phyloP scores from a whole-genome alignment of 2,797 vertebrate genomes.

The Karalla daura region DNA sequence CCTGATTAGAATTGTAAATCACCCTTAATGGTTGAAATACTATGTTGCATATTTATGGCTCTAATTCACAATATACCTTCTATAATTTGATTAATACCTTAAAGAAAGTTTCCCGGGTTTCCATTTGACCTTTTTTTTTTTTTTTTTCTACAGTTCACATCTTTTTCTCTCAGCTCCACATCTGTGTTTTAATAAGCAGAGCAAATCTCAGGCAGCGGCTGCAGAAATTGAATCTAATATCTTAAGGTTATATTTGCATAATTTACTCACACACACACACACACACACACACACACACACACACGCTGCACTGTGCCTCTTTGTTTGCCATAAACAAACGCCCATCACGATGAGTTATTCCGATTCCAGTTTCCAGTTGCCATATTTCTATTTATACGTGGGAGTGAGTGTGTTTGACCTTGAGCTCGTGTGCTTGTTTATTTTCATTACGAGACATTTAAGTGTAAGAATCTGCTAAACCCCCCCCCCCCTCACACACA shows the following conservation, averaged over 20 bases:
- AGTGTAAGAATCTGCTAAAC: too few relatives aligned
- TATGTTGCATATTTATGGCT: slow-evolving; percentile 19
- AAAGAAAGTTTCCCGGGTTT: slow-evolving; percentile 9
- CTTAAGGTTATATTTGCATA: slow-evolving; percentile 40
- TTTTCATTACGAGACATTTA: slow-evolving; percentile 7
- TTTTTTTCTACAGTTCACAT: slow-evolving; percentile 14
- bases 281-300: too few relatives aligned
- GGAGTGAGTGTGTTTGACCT: slow-evolving; percentile 29
- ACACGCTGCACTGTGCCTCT: background rate
- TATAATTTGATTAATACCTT: slow-evolving; percentile 30
- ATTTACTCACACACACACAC: background rate
- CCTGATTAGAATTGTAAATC: slow-evolving; percentile 30
- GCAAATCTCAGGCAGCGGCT: background rate
- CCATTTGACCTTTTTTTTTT: slow-evolving; percentile 32
- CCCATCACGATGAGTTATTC: slow-evolving; percentile 33
- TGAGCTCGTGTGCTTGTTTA: slow-evolving; percentile 19
- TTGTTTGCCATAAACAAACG: slow-evolving; percentile 14
- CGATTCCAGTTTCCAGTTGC: slow-evolving; percentile 8
- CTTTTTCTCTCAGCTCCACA: slow-evolving; percentile 1
- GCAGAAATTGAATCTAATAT: slow-evolving; percentile 16
- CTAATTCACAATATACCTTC: background rate
- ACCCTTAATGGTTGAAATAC: slow-evolving; percentile 14
- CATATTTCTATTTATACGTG: slow-evolving; percentile 3
- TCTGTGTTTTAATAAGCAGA: slow-evolving; percentile 24
- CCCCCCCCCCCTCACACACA: too few relatives aligned